Percentiles rank a stretch among this genome's conserved stretches.
phyloP scores from a whole-genome alignment of 1,140 invertebrate genomes.

The Brachionus plicatilis region DNA sequence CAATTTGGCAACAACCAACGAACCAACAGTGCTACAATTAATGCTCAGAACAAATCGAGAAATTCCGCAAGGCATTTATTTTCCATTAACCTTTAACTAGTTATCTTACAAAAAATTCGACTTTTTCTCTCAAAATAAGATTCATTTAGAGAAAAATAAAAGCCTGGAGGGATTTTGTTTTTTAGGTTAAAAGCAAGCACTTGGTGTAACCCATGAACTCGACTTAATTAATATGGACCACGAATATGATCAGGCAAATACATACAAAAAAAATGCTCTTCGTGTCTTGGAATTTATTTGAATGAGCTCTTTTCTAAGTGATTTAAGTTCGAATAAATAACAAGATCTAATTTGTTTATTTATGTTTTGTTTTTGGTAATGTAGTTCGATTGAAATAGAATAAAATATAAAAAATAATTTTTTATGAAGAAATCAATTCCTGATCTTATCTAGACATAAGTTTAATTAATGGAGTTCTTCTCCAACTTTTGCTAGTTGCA shows the following conservation, averaged over 20 bases:
- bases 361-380: background rate
- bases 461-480: slow-evolving; percentile 31
- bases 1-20: too few relatives aligned
- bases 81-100: background rate
- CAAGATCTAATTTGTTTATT: slow-evolving; percentile 29
- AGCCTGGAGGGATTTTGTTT: background rate
- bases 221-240: background rate
- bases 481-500: background rate
- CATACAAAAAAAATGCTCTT: background rate
- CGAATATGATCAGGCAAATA: too few relatives aligned
- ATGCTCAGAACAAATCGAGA: background rate
- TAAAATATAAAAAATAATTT: background rate
- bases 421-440: slow-evolving; percentile 8
- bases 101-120: background rate
- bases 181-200: background rate
- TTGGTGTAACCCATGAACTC: background rate
- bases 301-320: background rate
- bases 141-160: background rate
- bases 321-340: background rate
- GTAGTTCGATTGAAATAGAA: background rate
- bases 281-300: background rate
- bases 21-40: too few relatives aligned
- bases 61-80: background rate
- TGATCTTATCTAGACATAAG: slow-evolving; percentile 35
- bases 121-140: background rate